These are phyloP conservation scores for Drosophila algonquin DNA, from an alignment of 2,888 invertebrate genomes.

Conservation along the genomic window DNA sequence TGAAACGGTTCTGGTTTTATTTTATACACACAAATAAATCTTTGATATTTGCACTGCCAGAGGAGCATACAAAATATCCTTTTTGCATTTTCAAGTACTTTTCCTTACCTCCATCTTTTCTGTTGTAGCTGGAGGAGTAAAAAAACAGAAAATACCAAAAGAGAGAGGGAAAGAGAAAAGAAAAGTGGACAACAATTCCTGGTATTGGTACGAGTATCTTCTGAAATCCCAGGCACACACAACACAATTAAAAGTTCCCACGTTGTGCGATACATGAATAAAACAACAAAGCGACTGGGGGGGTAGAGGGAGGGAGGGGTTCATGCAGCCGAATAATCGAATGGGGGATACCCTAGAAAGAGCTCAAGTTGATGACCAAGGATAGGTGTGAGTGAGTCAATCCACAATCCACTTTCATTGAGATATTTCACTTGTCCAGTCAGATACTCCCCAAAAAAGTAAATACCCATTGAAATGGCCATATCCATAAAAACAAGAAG, in stretches of 20 bases:
- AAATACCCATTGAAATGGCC: neutral
- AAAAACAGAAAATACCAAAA: no score
- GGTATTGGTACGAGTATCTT: slow-evolving; percentile 36
- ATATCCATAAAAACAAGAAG: slow-evolving; percentile 17
- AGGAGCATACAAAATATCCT: slow-evolving; percentile 69
- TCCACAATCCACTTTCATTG: neutral
- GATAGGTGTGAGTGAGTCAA: no score
- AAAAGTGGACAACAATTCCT: slow-evolving; percentile 43
- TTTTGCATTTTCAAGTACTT: slow-evolving; percentile 58
- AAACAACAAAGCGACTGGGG: slow-evolving; percentile 51
- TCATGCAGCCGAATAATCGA: neutral
- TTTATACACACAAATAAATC: slow-evolving; percentile 60
- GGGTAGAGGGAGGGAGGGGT: no score
- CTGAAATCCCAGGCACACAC: slow-evolving; percentile 51
- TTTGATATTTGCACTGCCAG: slow-evolving; percentile 66
- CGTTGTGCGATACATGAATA: slow-evolving; percentile 66
- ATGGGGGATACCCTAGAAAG: neutral
- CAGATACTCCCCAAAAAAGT: slow-evolving; percentile 2
- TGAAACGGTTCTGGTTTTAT: slow-evolving; percentile 44
- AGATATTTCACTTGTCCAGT: neutral
- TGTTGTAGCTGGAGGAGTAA: neutral
- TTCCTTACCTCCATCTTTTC: slow-evolving; percentile 7
- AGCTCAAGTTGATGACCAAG: neutral
- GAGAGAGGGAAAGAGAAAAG: slow-evolving; percentile 7
- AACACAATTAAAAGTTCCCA: slow-evolving; percentile 77